A percentile compares a stretch with the other conserved stretches of the same genome.
These are phyloP conservation scores for Tupiocoris notatus DNA, from an alignment of 2,888 invertebrate species.

Conservation along the genomic window DNA sequence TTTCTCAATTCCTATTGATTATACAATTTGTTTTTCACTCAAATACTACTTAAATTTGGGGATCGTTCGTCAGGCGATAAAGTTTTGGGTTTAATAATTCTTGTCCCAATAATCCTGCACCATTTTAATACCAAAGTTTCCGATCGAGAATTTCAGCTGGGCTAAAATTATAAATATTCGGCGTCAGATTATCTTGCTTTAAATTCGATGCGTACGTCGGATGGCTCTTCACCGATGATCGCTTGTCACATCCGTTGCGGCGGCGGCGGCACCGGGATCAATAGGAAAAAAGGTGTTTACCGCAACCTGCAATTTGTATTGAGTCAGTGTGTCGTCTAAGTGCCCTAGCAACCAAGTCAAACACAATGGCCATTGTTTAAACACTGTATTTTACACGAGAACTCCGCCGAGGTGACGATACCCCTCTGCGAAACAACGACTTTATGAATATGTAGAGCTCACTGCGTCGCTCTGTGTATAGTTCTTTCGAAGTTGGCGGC, in stretches of 20 bases:
- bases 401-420: conserved; percentile 19
- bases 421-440: background rate
- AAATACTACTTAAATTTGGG: too few relatives aligned
- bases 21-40: too few relatives aligned
- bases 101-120: too few relatives aligned
- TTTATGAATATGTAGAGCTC: conserved; percentile 29
- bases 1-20: too few relatives aligned
- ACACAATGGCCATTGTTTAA: conserved; percentile 38
- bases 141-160: too few relatives aligned
- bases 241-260: background rate
- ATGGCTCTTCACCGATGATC: background rate
- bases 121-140: too few relatives aligned
- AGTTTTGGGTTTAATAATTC: too few relatives aligned
- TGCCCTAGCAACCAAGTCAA: conserved; percentile 18
- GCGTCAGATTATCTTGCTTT: too few relatives aligned
- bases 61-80: too few relatives aligned
- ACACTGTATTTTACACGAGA: conserved; percentile 21
- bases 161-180: too few relatives aligned
- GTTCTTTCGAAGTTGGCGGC: background rate
- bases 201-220: background rate
- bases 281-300: conserved; percentile 39
- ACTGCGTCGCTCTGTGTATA: background rate
- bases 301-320: conserved; percentile 36
- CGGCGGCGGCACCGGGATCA: conserved; percentile 11
- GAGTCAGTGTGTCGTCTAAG: conserved; percentile 8